Percentiles rank a stretch among this genome's conserved stretches.
phyloP scores from a whole-genome alignment of 2,113 vertebrate genomes.

The Martes martes region DNA sequence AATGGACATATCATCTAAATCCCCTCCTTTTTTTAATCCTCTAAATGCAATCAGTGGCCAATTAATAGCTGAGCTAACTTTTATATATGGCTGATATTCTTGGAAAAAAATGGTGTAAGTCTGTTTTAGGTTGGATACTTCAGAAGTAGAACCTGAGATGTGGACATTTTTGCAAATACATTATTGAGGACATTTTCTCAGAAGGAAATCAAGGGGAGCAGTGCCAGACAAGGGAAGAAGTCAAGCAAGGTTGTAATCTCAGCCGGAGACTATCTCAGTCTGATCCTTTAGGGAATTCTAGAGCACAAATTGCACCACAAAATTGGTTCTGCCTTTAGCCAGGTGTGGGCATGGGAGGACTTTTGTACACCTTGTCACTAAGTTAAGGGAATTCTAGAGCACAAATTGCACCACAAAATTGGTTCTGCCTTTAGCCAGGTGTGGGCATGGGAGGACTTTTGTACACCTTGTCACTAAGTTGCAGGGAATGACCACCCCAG shows the following conservation, averaged over 20 bases:
- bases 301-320: not conserved
- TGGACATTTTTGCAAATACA: not conserved
- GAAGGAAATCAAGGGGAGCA: not conserved
- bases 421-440: not conserved
- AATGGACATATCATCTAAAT: not conserved
- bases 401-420: not conserved
- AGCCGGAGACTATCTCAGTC: not conserved
- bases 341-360: not conserved
- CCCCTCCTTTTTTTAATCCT: not conserved
- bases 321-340: not conserved
- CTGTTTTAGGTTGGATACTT: conserved; percentile 1
- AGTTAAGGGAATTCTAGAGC: not conserved
- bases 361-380: not conserved
- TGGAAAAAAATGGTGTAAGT: not conserved
- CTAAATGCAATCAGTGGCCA: not conserved
- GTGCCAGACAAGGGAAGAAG: not conserved
- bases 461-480: not conserved
- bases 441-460: not conserved
- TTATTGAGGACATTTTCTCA: not conserved
- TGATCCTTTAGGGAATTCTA: not conserved
- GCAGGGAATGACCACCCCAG: not conserved
- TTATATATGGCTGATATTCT: conserved; percentile 9
- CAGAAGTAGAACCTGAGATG: not conserved
- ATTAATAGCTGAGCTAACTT: not conserved
- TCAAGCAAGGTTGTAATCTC: not conserved